Evolutionary conservation across 23 tunicate species (phyloP).

Genomic region (Halocynthia aurantium): DNA sequence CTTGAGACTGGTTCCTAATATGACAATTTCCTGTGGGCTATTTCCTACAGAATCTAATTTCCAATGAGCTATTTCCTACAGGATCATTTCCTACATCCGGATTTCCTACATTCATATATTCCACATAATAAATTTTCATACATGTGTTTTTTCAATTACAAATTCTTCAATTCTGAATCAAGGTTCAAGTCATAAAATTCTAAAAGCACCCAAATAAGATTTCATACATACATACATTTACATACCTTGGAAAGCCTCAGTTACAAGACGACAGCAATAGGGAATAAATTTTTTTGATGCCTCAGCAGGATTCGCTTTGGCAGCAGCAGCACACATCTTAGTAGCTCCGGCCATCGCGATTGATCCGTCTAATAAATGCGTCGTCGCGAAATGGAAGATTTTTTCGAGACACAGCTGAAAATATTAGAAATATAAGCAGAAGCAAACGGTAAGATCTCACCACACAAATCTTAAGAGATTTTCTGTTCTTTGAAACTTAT

Average conservation of each 20-base stretch:
- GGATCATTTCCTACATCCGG: too few relatives aligned
- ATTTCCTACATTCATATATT: too few relatives aligned
- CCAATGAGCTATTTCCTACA: too few relatives aligned
- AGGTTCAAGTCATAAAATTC: too few relatives aligned
- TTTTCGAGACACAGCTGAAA: slow-evolving; percentile 29
- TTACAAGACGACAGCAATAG: slow-evolving; percentile 32
- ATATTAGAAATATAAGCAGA: not conserved
- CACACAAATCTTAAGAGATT: too few relatives aligned
- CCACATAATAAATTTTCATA: not conserved
- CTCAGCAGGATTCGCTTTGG: slow-evolving; percentile 44
- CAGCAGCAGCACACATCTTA: slow-evolving; percentile 40
- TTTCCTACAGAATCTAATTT: too few relatives aligned
- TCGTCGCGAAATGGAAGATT: slow-evolving; percentile 56
- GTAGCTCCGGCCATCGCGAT: slow-evolving; percentile 38
- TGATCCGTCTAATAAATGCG: slow-evolving; percentile 56
- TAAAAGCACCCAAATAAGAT: too few relatives aligned
- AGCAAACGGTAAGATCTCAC: too few relatives aligned
- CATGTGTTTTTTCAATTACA: not conserved
- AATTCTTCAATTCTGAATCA: not conserved
- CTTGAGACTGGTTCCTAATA: too few relatives aligned
- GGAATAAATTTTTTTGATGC: slow-evolving; percentile 67
- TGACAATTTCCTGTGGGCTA: too few relatives aligned
- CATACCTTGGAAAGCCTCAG: slow-evolving; percentile 15
- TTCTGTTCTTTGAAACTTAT: too few relatives aligned
- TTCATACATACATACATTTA: too few relatives aligned